Conservation (phyloP, 2,888 invertebrate genomes). For the Eristalis arbustorum region DNA sequence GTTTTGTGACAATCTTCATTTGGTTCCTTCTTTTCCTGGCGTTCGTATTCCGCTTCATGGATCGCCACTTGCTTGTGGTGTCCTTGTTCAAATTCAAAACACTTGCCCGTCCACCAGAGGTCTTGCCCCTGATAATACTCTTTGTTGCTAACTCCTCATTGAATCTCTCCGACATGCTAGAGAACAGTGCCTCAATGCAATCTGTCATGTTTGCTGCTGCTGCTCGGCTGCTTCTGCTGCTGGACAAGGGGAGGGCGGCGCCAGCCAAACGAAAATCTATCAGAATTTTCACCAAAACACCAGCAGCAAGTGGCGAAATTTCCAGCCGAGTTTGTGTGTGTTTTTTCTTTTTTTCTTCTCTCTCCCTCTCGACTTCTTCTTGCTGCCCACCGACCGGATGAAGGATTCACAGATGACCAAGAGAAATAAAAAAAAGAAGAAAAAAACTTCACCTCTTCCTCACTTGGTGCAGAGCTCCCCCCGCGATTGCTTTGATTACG, state of each 20-base stretch:
- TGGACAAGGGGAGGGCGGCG: constrained; percentile 20
- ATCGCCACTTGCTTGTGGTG: constrained; percentile 80
- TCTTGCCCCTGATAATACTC: background rate
- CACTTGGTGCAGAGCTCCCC: constrained; percentile 38
- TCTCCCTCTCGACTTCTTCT: constrained; percentile 15
- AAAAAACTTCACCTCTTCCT: constrained; percentile 5
- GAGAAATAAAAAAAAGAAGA: background rate
- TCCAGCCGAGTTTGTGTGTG: background rate
- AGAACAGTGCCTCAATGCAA: constrained; percentile 76
- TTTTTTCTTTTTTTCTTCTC: background rate
- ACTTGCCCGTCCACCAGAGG: background rate
- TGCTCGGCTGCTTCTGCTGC: background rate
- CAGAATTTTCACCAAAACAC: constrained; percentile 34
- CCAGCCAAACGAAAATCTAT: constrained; percentile 13
- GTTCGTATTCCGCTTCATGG: constrained; percentile 79
- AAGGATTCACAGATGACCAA: constrained; percentile 15
- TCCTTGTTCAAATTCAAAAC: constrained; percentile 77
- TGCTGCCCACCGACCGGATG: constrained; percentile 3
- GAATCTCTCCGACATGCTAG: constrained; percentile 78
- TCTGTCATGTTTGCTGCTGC: constrained; percentile 75
- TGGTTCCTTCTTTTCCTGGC: constrained; percentile 73
- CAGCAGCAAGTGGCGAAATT: background rate
- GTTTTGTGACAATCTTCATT: background rate
- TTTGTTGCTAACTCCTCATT: constrained; percentile 75
- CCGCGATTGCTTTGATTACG: constrained; percentile 29